Evolutionary conservation across 1,140 invertebrate genomes (phyloP).

Genomic region (Drosophila jambulina): DNA sequence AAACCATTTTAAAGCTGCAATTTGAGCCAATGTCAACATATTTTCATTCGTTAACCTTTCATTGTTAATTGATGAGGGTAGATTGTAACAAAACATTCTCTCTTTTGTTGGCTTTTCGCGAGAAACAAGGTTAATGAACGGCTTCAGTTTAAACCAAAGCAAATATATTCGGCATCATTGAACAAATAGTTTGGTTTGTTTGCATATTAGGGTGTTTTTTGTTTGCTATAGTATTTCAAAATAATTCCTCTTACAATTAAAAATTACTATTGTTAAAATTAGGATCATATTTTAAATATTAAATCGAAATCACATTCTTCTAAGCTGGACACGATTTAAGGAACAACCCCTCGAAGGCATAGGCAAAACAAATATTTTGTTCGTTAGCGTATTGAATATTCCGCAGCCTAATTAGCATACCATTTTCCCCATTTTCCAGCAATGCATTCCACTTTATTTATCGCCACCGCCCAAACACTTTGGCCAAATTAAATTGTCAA

Average conservation of each 20-base stretch:
- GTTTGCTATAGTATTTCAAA: neutral
- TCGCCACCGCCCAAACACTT: conserved; percentile 46
- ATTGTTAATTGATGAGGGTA: neutral
- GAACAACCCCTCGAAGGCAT: neutral
- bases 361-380: conserved; percentile 5
- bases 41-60: neutral
- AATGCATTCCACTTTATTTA: conserved; percentile 17
- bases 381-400: conserved; percentile 41
- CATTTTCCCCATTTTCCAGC: conserved; percentile 6
- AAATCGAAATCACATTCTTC: neutral
- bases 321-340: neutral
- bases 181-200: neutral
- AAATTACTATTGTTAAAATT: too few species aligned
- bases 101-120: neutral
- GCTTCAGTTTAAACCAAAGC: conserved; percentile 8
- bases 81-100: neutral
- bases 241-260: neutral
- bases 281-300: neutral
- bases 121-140: conserved; percentile 9
- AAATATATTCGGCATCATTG: neutral
- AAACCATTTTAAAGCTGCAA: conserved; percentile 5
- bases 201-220: neutral
- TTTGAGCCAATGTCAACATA: conserved; percentile 5
- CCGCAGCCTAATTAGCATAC: conserved; percentile 27
- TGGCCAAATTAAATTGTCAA: conserved; percentile 81